A percentile compares a stretch with the other conserved stretches of the same genome.
Evolutionary conservation across 2,113 vertebrate genomes (phyloP).

Genomic region (Cranoglanis bouderius): DNA sequence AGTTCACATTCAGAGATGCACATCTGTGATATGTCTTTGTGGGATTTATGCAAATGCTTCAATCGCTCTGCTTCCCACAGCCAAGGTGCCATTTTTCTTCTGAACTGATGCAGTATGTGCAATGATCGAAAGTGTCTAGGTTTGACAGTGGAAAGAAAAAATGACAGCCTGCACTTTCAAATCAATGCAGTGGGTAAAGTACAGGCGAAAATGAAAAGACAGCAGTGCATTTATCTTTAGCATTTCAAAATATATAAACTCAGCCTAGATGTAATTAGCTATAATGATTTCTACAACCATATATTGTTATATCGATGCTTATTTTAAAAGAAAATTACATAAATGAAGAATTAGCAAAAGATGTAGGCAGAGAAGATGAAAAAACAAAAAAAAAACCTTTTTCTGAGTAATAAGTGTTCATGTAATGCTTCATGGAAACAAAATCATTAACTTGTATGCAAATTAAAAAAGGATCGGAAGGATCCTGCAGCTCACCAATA

Average conservation of each 20-base stretch:
- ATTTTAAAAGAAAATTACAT: not conserved
- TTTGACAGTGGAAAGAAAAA: not conserved
- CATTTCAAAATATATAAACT: not conserved
- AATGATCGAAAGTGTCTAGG: not conserved
- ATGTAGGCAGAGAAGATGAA: not conserved
- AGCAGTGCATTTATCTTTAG: not conserved
- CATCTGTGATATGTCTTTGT: not conserved
- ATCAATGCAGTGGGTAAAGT: not conserved
- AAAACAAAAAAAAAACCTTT: too few species aligned
- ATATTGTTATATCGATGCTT: not conserved
- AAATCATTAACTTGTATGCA: not conserved
- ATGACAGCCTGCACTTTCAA: constrained; percentile 49
- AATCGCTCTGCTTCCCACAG: not conserved
- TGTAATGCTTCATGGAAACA: not conserved
- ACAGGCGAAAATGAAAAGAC: not conserved
- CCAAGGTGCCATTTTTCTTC: not conserved
- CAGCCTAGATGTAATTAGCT: not conserved
- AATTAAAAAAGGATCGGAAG: not conserved
- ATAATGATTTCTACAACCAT: not conserved
- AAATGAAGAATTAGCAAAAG: not conserved
- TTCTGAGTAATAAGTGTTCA: not conserved
- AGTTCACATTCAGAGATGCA: constrained; percentile 40
- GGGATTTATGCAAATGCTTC: not conserved
- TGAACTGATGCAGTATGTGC: not conserved
- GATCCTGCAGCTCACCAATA: too few species aligned